Evolutionary conservation across 2,113 vertebrate species (phyloP).

Genomic region (Poeciliopsis prolifica): DNA sequence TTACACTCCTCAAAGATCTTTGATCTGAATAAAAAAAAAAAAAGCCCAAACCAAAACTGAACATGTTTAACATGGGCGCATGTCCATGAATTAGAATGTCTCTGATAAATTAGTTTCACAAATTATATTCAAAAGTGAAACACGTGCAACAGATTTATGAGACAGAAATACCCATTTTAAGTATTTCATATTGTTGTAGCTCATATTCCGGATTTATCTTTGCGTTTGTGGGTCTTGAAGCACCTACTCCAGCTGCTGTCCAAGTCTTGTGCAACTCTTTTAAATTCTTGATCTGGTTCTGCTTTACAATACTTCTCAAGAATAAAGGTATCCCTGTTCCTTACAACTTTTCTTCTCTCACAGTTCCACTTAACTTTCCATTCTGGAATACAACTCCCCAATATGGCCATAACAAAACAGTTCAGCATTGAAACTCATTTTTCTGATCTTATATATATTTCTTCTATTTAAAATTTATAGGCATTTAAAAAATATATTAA

Average conservation of each 20-base stretch:
- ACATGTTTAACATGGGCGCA: not conserved
- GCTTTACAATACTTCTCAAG: too few relatives aligned
- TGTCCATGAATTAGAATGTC: too few relatives aligned
- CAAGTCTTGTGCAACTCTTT: too few relatives aligned
- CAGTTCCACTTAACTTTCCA: not conserved
- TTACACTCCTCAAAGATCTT: slow-evolving; percentile 21
- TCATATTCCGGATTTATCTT: not conserved
- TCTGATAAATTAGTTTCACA: not conserved
- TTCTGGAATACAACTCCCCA: not conserved
- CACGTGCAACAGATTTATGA: not conserved
- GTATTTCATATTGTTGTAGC: not conserved
- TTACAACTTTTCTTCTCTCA: not conserved
- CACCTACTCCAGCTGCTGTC: too few relatives aligned
- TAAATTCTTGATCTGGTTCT: too few relatives aligned
- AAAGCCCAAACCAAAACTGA: not conserved
- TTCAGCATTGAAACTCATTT: not conserved
- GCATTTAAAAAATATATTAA: not conserved
- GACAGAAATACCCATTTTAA: not conserved
- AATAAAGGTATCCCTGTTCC: not conserved
- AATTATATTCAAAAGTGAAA: not conserved
- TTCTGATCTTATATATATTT: not conserved
- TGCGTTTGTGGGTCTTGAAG: not conserved
- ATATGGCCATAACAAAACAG: not conserved
- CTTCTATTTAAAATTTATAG: too few relatives aligned
- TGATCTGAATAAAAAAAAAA: not conserved